A percentile compares a stretch with the other conserved stretches of the same genome.
Conservation (phyloP, 2,797 vertebrate genomes). For the Poeciliopsis paucimaculata region DNA sequence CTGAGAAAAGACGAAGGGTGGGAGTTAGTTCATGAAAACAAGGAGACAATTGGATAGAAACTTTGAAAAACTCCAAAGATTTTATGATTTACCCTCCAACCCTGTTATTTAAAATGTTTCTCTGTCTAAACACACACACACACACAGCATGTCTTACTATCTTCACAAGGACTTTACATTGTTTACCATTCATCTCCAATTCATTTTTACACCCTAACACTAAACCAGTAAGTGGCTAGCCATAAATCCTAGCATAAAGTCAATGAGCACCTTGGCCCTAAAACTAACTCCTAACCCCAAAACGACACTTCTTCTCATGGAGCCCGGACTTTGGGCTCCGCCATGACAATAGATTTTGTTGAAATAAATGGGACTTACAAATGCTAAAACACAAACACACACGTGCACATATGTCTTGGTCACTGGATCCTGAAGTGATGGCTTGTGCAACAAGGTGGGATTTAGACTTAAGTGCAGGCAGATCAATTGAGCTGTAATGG, state of each 20-base stretch:
- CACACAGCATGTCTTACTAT: not conserved
- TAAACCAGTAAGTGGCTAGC: not conserved
- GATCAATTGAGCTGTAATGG: slow-evolving; percentile 82
- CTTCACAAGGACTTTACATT: not conserved
- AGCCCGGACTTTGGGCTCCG: not conserved
- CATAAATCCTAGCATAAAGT: not conserved
- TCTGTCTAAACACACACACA: slow-evolving; percentile 14
- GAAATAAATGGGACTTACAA: not conserved
- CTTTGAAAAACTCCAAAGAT: slow-evolving; percentile 24
- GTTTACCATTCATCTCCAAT: not conserved
- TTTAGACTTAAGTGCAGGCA: slow-evolving; percentile 78
- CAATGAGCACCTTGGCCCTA: not conserved
- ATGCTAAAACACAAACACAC: not conserved
- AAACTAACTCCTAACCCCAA: not conserved
- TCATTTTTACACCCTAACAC: not conserved
- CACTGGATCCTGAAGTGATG: slow-evolving; percentile 71
- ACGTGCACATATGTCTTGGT: slow-evolving; percentile 44
- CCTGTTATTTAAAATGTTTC: not conserved
- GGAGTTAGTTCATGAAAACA: not conserved
- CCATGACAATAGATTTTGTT: not conserved
- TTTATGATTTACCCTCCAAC: slow-evolving; percentile 5
- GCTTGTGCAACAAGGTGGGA: slow-evolving; percentile 73
- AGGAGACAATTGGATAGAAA: slow-evolving; percentile 1
- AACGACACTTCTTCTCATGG: not conserved
- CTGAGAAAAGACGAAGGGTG: not conserved